Evolutionary conservation across 2,797 vertebrate genomes (phyloP).

Genomic region (Anguilla anguilla): DNA sequence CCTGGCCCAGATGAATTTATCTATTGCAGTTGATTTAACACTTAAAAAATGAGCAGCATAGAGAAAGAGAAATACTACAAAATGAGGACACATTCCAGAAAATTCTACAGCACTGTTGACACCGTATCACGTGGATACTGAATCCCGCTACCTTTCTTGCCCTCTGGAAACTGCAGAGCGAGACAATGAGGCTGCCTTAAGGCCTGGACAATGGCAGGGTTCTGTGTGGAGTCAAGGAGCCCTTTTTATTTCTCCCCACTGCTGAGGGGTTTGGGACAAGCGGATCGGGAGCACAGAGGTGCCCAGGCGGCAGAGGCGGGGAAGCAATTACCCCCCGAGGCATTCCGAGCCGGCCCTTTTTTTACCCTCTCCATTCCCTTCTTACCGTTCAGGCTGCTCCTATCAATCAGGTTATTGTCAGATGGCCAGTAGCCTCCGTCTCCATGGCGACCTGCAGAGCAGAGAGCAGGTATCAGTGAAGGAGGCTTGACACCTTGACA

Average conservation of each 20-base stretch:
- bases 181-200: not conserved
- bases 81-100: not conserved
- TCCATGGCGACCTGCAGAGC: conserved; percentile 84
- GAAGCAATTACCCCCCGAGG: conserved; percentile 27
- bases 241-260: conserved; percentile 7
- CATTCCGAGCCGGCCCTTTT: not conserved
- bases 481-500: conserved; percentile 1
- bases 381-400: conserved; percentile 90
- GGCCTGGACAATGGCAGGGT: not conserved
- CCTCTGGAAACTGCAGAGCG: not conserved
- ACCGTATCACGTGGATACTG: not conserved
- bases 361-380: not conserved
- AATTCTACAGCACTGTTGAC: not conserved
- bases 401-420: conserved; percentile 88
- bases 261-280: not conserved
- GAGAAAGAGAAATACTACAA: not conserved
- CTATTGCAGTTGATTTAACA: not conserved
- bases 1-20: not conserved
- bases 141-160: not conserved
- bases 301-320: not conserved
- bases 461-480: conserved; percentile 34
- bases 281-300: not conserved
- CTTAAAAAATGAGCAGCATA: not conserved
- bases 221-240: not conserved
- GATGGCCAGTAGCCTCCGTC: conserved; percentile 88